phyloP scores from a whole-genome alignment of 35 echinoderm and acorn worm genomes.

The Nesometra sesokonis region DNA sequence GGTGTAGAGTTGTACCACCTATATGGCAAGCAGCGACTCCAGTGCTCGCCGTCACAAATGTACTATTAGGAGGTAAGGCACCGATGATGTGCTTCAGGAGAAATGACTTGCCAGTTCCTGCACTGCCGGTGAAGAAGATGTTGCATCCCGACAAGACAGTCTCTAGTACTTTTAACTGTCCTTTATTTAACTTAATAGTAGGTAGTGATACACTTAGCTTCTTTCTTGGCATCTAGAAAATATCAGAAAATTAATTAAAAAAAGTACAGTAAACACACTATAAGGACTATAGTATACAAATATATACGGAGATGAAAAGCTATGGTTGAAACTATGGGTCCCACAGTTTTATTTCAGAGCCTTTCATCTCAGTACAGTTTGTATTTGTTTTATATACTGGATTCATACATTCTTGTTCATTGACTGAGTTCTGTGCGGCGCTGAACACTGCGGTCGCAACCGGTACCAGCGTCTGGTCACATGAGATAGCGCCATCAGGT shows the following conservation, averaged over 20 bases:
- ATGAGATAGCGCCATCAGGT: no score
- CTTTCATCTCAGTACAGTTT: no score
- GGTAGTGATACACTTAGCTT: constrained; percentile 41
- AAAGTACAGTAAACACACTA: background rate
- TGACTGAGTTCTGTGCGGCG: no score
- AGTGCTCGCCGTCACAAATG: constrained; percentile 94
- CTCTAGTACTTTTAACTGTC: constrained; percentile 74
- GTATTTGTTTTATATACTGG: no score
- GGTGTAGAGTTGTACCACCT: constrained; percentile 90
- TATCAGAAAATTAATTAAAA: constrained; percentile 4
- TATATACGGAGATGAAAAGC: no score
- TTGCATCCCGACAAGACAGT: constrained; percentile 67
- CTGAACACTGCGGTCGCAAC: no score
- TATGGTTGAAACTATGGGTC: no score
- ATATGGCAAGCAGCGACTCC: constrained; percentile 99
- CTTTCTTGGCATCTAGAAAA: constrained; percentile 46
- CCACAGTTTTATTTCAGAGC: no score
- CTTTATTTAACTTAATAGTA: constrained; percentile 30
- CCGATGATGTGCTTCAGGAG: constrained; percentile 83
- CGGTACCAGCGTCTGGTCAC: no score
- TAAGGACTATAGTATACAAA: no score
- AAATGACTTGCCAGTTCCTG: constrained; percentile 99
- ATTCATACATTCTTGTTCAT: no score
- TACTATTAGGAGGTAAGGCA: constrained; percentile 74
- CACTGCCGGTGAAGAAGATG: constrained; percentile 96